These are phyloP conservation scores for Endotricha flammealis DNA, from an alignment of 2,888 invertebrate genomes.

Conservation along the genomic window DNA sequence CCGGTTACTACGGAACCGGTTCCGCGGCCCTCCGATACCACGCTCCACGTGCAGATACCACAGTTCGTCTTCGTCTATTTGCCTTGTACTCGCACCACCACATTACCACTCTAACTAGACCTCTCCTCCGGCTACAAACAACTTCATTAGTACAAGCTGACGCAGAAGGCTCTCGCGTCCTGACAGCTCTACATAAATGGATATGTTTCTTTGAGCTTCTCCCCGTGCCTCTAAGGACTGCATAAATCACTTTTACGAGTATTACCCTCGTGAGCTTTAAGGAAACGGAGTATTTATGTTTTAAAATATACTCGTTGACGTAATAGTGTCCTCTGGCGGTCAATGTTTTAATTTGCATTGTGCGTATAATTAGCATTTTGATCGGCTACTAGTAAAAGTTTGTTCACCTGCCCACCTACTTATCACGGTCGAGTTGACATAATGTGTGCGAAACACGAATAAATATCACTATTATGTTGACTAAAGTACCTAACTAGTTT, in stretches of 20 bases:
- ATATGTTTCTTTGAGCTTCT: constrained; percentile 26
- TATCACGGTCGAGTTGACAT: background rate
- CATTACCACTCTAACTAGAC: constrained; percentile 13
- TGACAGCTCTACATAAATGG: constrained; percentile 24
- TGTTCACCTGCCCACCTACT: constrained; percentile 4
- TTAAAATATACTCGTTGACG: constrained; percentile 13
- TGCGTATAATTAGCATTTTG: constrained; percentile 7
- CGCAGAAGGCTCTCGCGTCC: constrained; percentile 2
- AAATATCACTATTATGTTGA: too few relatives aligned
- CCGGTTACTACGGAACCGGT: constrained; percentile 65
- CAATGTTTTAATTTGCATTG: constrained; percentile 2
- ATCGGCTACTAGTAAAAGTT: constrained; percentile 6
- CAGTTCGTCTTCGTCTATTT: constrained; percentile 70
- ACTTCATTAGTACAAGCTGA: constrained; percentile 5
- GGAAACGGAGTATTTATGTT: constrained; percentile 12
- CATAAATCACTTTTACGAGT: constrained; percentile 55
- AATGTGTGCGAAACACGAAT: background rate
- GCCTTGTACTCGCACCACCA: constrained; percentile 31
- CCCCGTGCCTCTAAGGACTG: constrained; percentile 42
- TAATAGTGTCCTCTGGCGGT: constrained; percentile 17
- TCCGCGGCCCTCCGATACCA: constrained; percentile 35
- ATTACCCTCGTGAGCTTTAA: constrained; percentile 27
- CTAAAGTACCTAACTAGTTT: background rate
- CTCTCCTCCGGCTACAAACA: constrained; percentile 19
- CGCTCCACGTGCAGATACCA: constrained; percentile 60